A percentile compares a stretch with the other conserved stretches of the same genome.
Evolutionary conservation across 2,888 invertebrate genomes (phyloP).

Genomic region (Ornithoptera priamus): DNA sequence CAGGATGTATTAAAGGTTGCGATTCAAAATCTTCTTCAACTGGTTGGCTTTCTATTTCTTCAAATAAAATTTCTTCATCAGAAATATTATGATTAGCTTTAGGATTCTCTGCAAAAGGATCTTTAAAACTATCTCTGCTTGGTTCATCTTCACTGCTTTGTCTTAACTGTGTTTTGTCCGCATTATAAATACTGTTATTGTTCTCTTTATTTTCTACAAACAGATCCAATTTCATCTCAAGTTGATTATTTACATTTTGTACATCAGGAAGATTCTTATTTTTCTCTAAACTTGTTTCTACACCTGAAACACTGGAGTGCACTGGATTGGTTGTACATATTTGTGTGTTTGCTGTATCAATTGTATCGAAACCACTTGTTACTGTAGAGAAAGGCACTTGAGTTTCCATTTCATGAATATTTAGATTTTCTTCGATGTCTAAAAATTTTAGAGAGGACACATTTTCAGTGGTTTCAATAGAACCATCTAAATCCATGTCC

Average conservation of each 20-base stretch:
- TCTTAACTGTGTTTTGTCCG: conserved; percentile 36
- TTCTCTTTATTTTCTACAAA: conserved; percentile 51
- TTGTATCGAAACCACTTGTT: conserved; percentile 46
- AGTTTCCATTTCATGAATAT: conserved; percentile 53
- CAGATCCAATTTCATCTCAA: conserved; percentile 54
- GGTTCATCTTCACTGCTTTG: not conserved
- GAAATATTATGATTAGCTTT: conserved; percentile 44
- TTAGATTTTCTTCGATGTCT: conserved; percentile 30
- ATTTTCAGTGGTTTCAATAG: conserved; percentile 44
- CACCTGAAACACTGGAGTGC: conserved; percentile 31
- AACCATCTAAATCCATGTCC: conserved; percentile 47
- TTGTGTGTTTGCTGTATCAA: conserved; percentile 52
- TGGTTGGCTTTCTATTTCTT: conserved; percentile 51
- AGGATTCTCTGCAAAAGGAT: conserved; percentile 31
- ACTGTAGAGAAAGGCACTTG: conserved; percentile 43
- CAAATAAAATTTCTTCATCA: conserved; percentile 59
- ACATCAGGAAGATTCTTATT: conserved; percentile 48
- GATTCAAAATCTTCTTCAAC: conserved; percentile 54
- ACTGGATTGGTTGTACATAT: conserved; percentile 30
- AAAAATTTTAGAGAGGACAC: conserved; percentile 39
- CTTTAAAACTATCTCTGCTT: conserved; percentile 12
- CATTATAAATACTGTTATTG: conserved; percentile 42
- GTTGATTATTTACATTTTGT: conserved; percentile 49
- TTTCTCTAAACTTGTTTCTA: conserved; percentile 35
- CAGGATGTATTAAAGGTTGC: conserved; percentile 54